A percentile compares a stretch with the other conserved stretches of the same genome.
phyloP scores from a whole-genome alignment of 2,797 vertebrate genomes.

The Staurois parvus region DNA sequence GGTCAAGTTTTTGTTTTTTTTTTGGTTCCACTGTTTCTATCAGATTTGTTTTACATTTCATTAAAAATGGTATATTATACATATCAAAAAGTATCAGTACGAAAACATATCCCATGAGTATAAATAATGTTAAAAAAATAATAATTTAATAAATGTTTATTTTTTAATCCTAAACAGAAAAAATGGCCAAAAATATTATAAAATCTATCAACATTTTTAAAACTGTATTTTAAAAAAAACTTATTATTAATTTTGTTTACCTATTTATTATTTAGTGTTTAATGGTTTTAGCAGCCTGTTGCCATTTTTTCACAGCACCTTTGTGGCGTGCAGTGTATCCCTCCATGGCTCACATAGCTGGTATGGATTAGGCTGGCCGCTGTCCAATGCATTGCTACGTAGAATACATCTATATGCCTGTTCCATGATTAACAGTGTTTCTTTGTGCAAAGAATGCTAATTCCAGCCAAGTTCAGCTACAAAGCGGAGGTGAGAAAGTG shows the following conservation, averaged over 20 bases:
- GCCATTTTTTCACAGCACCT: constrained; percentile 21
- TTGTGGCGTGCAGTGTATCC: constrained; percentile 21
- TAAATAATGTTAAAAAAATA: too few species aligned
- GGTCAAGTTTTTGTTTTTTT: too few species aligned
- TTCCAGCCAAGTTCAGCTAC: constrained; percentile 73
- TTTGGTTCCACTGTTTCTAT: too few species aligned
- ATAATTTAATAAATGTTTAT: too few species aligned
- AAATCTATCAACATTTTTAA: too few species aligned
- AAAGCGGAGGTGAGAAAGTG: constrained; percentile 61
- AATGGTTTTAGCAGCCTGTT: constrained; percentile 3
- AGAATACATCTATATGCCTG: constrained; percentile 62
- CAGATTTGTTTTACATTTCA: too few species aligned
- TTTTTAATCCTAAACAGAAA: too few species aligned
- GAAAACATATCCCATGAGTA: too few species aligned
- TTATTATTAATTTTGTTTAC: background rate
- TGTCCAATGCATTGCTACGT: constrained; percentile 69
- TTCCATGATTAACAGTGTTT: constrained; percentile 69
- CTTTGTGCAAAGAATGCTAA: constrained; percentile 74
- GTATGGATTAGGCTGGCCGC: constrained; percentile 72
- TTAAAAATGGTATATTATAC: too few species aligned
- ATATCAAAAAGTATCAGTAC: too few species aligned
- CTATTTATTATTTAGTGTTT: background rate
- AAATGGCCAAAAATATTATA: too few species aligned
- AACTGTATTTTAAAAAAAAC: background rate
- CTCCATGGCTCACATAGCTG: constrained; percentile 64